These are phyloP conservation scores for Rhynchomys soricoides DNA, from an alignment of 2,113 vertebrate species.

Conservation along the genomic window DNA sequence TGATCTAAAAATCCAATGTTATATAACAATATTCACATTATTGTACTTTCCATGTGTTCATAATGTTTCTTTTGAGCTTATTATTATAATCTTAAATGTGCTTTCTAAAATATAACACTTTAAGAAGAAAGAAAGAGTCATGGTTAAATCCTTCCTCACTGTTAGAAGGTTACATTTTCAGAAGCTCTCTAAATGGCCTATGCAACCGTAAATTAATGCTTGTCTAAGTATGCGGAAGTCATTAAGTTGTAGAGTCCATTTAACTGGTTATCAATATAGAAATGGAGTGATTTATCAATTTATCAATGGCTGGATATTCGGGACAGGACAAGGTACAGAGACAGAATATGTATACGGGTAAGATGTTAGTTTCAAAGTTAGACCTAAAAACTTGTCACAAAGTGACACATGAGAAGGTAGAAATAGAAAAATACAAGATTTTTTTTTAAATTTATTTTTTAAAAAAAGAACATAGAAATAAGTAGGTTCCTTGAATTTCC, in stretches of 20 bases:
- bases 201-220: not conserved
- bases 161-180: not conserved
- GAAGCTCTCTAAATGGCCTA: conserved; percentile 8
- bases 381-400: not conserved
- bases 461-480: not conserved
- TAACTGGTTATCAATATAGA: conserved; percentile 21
- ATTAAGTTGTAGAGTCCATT: not conserved
- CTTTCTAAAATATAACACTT: not conserved
- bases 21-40: not conserved
- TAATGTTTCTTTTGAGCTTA: conserved; percentile 26
- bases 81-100: conserved; percentile 16
- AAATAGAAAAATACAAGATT: not conserved
- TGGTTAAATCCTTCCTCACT: conserved; percentile 1
- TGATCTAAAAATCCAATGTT: not conserved
- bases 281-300: conserved; percentile 37
- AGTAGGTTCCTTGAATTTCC: not conserved
- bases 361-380: not conserved
- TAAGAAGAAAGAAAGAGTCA: not conserved
- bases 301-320: too few relatives aligned
- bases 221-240: conserved; percentile 18
- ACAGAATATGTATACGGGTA: not conserved
- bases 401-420: not conserved
- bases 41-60: conserved; percentile 6
- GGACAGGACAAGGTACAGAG: not conserved
- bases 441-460: not conserved